These are phyloP conservation scores for Synodontis membranacea DNA, from an alignment of 2,113 vertebrate species.

Conservation along the genomic window DNA sequence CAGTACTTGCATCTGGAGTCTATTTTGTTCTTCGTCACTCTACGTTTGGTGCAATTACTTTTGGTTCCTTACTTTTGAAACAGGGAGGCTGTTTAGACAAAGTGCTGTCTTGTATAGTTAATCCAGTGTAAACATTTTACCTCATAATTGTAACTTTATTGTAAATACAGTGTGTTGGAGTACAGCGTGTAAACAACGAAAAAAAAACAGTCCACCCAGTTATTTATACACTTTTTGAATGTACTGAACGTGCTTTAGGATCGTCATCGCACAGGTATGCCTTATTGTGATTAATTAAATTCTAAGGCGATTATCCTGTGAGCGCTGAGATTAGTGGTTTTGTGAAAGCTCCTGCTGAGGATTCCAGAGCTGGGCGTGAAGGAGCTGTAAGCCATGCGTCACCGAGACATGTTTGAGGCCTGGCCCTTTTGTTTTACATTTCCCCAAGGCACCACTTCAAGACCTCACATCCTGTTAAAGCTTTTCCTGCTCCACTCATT, in stretches of 20 bases:
- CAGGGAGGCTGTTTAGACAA: neutral
- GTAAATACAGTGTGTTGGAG: neutral
- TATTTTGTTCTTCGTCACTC: neutral
- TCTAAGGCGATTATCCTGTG: slow-evolving; percentile 1
- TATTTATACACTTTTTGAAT: neutral
- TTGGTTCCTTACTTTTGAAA: neutral
- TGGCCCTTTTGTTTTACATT: slow-evolving; percentile 49
- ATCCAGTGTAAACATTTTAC: neutral
- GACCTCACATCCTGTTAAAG: slow-evolving; percentile 44
- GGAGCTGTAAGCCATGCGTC: slow-evolving; percentile 20
- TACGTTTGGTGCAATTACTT: neutral
- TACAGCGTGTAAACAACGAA: neutral
- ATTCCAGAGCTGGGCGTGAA: slow-evolving; percentile 42
- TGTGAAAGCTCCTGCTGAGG: slow-evolving; percentile 1
- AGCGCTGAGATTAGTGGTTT: slow-evolving; percentile 21
- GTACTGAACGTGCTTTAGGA: neutral
- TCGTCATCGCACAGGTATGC: neutral
- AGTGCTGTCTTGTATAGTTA: neutral
- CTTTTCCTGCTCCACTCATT: slow-evolving; percentile 34
- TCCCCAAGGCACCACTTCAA: slow-evolving; percentile 40
- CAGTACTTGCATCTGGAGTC: neutral
- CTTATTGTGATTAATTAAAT: neutral
- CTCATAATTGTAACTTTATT: neutral
- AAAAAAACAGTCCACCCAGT: neutral
- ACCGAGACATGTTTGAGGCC: slow-evolving; percentile 20